Conservation (phyloP, 2,888 invertebrate species). For the Cheilosia soror region DNA sequence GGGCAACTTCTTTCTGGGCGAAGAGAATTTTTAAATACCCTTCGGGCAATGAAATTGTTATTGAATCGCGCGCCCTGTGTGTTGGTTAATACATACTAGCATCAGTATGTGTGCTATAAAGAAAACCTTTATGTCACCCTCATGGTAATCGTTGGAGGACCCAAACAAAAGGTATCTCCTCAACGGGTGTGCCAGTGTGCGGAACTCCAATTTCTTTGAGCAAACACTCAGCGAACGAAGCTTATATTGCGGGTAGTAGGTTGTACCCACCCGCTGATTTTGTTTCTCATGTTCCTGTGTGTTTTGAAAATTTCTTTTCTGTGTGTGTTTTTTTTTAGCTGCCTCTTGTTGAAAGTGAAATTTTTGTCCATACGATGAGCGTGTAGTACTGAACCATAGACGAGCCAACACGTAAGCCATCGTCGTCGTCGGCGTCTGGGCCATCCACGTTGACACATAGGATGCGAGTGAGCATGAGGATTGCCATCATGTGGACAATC, state of each 20-base stretch:
- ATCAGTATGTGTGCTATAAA: neutral
- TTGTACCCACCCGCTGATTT: conserved; percentile 19
- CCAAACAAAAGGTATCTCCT: conserved; percentile 57
- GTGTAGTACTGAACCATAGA: conserved; percentile 4
- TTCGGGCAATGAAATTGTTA: conserved; percentile 72
- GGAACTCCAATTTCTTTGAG: conserved; percentile 66
- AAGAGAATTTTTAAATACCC: conserved; percentile 72
- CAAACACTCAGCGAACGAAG: conserved; percentile 45
- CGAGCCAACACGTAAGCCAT: conserved; percentile 52
- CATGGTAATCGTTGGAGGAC: conserved; percentile 41
- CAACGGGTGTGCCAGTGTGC: conserved; percentile 10
- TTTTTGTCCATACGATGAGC: conserved; percentile 43
- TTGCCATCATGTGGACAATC: conserved; percentile 55
- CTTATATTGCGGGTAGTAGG: conserved; percentile 1
- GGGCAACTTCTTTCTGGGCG: conserved; percentile 30
- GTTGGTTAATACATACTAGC: neutral
- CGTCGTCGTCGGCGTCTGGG: conserved; percentile 56
- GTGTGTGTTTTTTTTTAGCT: neutral
- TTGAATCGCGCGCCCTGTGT: conserved; percentile 49
- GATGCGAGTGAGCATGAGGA: conserved; percentile 28
- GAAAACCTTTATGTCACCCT: conserved; percentile 58
- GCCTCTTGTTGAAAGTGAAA: conserved; percentile 63
- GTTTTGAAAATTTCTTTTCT: neutral
- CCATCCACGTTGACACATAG: conserved; percentile 71
- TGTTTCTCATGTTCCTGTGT: neutral